Conservation (phyloP, 2,888 invertebrate species). For the Creontiades dilutus region DNA sequence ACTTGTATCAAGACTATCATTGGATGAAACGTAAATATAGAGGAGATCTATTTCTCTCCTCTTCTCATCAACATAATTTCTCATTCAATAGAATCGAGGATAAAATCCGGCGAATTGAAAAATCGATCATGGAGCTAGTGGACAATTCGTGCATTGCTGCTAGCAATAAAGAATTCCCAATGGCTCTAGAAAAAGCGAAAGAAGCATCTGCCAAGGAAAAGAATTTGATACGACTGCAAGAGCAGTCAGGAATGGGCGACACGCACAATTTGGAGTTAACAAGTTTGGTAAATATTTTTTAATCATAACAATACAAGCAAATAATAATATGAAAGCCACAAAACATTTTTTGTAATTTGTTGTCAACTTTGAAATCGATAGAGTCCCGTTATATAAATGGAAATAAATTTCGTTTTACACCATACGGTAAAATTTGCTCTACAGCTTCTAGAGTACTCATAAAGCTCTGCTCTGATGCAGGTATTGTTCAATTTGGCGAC, state of each 20-base stretch:
- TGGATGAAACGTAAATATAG: too few species aligned
- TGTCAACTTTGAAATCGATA: too few species aligned
- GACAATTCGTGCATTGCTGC: conserved; percentile 92
- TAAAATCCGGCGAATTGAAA: conserved; percentile 92
- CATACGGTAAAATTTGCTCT: too few species aligned
- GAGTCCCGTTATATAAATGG: too few species aligned
- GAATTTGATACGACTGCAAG: conserved; percentile 92
- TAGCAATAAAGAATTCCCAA: conserved; percentile 82
- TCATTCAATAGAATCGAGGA: conserved; percentile 82
- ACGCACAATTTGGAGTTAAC: conserved; percentile 97
- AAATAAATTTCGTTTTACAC: too few species aligned
- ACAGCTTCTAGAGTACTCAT: too few species aligned
- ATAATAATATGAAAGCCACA: too few species aligned
- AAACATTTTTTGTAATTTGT: too few species aligned
- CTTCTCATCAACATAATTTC: too few species aligned
- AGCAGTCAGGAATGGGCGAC: conserved; percentile 93
- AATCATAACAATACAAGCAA: neutral
- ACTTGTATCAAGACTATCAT: too few species aligned
- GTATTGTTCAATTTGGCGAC: conserved; percentile 97
- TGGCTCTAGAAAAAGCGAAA: conserved; percentile 94
- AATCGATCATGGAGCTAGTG: conserved; percentile 91
- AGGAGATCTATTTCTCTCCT: too few species aligned
- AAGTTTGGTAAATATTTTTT: conserved; percentile 85
- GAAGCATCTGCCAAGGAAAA: conserved; percentile 97
- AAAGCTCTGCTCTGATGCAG: conserved; percentile 79